phyloP scores from a whole-genome alignment of 2,797 vertebrate genomes.

The Chrosomus eos region DNA sequence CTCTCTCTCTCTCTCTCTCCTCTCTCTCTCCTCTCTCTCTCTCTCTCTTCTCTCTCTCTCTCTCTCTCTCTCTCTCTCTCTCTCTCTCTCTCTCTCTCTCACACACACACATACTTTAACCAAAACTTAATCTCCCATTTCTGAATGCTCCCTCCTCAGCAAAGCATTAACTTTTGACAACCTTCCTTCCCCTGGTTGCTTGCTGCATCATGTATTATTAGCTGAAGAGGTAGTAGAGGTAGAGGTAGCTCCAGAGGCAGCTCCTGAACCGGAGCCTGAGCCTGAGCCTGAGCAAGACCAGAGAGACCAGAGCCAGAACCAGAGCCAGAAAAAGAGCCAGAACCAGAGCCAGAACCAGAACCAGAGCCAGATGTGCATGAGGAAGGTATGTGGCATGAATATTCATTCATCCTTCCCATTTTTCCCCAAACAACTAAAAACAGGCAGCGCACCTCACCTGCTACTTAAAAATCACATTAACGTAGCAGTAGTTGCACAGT shows the following conservation, averaged over 20 bases:
- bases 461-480: constrained; percentile 33
- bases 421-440: constrained; percentile 53
- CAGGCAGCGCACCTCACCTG: constrained; percentile 22
- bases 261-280: constrained; percentile 73
- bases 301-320: constrained; percentile 64
- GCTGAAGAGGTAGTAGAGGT: constrained; percentile 82
- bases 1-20: constrained; percentile 50
- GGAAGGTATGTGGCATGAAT: constrained; percentile 86
- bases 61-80: constrained; percentile 32
- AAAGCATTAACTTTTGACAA: constrained; percentile 70
- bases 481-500: constrained; percentile 32
- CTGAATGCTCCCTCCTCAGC: constrained; percentile 74
- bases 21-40: constrained; percentile 33
- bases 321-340: constrained; percentile 43
- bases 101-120: constrained; percentile 21
- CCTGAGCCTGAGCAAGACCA: constrained; percentile 75
- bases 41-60: constrained; percentile 33
- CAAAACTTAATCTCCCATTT: constrained; percentile 60
- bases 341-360: constrained; percentile 14
- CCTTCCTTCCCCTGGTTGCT: constrained; percentile 74
- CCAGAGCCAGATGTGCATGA: constrained; percentile 58
- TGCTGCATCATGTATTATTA: constrained; percentile 85
- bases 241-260: constrained; percentile 85
- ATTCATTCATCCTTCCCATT: constrained; percentile 69
- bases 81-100: constrained; percentile 8